A percentile compares a stretch with the other conserved stretches of the same genome.
phyloP scores from a whole-genome alignment of 2,797 vertebrate genomes.

The Liparis tanakae region DNA sequence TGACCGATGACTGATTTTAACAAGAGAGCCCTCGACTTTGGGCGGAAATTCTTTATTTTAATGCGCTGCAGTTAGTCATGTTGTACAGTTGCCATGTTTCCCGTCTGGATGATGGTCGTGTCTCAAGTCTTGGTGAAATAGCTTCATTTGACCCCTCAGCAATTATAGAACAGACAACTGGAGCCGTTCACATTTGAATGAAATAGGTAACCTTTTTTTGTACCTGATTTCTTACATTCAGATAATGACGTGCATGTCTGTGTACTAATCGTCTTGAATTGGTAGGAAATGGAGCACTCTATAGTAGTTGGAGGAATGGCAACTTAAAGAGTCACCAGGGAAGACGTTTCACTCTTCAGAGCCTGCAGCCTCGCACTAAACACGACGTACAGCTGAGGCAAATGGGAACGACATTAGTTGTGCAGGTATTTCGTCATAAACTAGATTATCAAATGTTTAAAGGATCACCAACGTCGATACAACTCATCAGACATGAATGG shows the following conservation, averaged over 20 bases:
- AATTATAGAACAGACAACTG: constrained; percentile 2
- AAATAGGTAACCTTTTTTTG: neutral
- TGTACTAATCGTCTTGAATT: neutral
- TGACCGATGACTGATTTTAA: constrained; percentile 61
- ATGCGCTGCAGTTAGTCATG: constrained; percentile 50
- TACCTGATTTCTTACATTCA: neutral
- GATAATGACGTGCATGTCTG: neutral
- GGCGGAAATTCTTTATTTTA: constrained; percentile 48
- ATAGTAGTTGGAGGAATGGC: neutral
- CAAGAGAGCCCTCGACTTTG: constrained; percentile 25
- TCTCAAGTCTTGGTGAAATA: constrained; percentile 50
- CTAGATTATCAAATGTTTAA: neutral
- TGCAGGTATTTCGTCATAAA: neutral
- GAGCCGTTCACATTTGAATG: neutral
- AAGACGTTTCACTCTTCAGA: neutral
- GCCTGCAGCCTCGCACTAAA: neutral
- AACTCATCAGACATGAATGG: neutral
- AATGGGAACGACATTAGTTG: neutral
- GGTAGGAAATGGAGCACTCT: neutral
- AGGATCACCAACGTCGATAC: neutral
- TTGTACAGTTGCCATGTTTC: constrained; percentile 36
- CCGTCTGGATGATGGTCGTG: constrained; percentile 23
- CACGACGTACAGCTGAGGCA: neutral
- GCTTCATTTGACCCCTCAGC: constrained; percentile 16
- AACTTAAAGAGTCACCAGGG: neutral